A percentile compares a stretch with the other conserved stretches of the same genome.
phyloP scores from a whole-genome alignment of 2,797 vertebrate genomes.

The Aldrovandia affinis region DNA sequence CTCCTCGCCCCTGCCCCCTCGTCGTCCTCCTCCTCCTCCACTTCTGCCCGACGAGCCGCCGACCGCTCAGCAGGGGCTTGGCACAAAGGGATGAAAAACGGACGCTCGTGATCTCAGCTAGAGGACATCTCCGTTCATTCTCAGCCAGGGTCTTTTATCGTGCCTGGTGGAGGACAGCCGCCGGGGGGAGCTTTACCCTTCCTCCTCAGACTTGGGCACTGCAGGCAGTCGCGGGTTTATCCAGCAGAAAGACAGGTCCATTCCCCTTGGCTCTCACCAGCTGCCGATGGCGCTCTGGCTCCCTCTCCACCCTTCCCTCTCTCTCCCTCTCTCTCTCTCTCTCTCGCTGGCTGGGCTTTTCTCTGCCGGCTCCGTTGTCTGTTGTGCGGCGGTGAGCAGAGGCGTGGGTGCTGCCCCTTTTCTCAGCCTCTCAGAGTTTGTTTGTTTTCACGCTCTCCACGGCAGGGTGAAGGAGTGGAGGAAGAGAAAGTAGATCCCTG shows the following conservation, averaged over 20 bases:
- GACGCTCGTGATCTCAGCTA: slow-evolving; percentile 73
- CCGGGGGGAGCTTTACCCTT: slow-evolving; percentile 79
- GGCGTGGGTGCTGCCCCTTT: slow-evolving; percentile 9
- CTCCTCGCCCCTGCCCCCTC: slow-evolving; percentile 53
- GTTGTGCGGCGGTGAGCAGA: slow-evolving; percentile 25
- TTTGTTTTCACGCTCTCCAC: slow-evolving; percentile 10
- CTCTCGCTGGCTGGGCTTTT: slow-evolving; percentile 55
- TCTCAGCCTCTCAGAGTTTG: neutral
- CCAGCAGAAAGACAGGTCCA: slow-evolving; percentile 75
- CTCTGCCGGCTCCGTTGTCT: slow-evolving; percentile 21
- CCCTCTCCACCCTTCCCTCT: slow-evolving; percentile 12
- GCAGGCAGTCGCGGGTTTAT: slow-evolving; percentile 71
- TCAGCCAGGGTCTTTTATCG: slow-evolving; percentile 64
- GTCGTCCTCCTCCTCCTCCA: slow-evolving; percentile 38
- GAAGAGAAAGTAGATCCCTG: slow-evolving; percentile 27
- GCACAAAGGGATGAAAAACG: slow-evolving; percentile 31
- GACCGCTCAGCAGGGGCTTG: slow-evolving; percentile 52
- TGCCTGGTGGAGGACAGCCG: slow-evolving; percentile 25
- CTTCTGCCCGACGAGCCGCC: slow-evolving; percentile 57
- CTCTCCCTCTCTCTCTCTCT: slow-evolving; percentile 44
- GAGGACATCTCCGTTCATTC: slow-evolving; percentile 97
- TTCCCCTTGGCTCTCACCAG: slow-evolving; percentile 70
- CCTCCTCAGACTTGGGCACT: slow-evolving; percentile 86
- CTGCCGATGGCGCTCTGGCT: slow-evolving; percentile 58
- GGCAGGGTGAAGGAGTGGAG: slow-evolving; percentile 5